These are phyloP conservation scores for Cyclophora punctaria DNA, from an alignment of 2,888 invertebrate species.

Conservation along the genomic window DNA sequence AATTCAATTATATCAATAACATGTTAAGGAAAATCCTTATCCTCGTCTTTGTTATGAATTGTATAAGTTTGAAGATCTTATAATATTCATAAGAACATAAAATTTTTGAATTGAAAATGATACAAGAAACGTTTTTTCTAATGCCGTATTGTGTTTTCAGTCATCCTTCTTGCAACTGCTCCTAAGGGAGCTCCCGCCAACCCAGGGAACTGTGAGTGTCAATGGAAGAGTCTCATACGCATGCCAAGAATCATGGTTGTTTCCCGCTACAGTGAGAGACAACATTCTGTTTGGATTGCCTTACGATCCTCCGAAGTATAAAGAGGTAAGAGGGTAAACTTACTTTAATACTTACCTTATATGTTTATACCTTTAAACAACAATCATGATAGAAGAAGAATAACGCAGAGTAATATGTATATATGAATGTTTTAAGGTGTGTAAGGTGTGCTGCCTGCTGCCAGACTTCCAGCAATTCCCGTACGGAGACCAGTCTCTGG, in stretches of 20 bases:
- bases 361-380: too few relatives aligned
- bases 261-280: conserved; percentile 82
- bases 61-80: too few relatives aligned
- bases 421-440: conserved; percentile 46
- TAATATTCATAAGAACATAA: too few relatives aligned
- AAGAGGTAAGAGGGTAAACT: conserved; percentile 49
- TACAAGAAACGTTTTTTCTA: too few relatives aligned
- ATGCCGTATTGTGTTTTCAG: conserved; percentile 36
- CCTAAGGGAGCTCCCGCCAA: conserved; percentile 79
- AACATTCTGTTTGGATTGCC: conserved; percentile 88
- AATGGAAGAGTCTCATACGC: conserved; percentile 82
- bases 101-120: too few relatives aligned
- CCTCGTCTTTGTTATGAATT: too few relatives aligned
- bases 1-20: too few relatives aligned
- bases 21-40: too few relatives aligned
- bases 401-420: too few relatives aligned
- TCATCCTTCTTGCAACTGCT: conserved; percentile 79
- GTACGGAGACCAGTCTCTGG: conserved; percentile 83
- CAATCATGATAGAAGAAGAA: too few relatives aligned
- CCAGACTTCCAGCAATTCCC: conserved; percentile 85
- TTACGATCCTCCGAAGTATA: conserved; percentile 77
- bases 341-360: neutral
- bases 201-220: conserved; percentile 74
- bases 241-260: conserved; percentile 90
- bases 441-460: conserved; percentile 78